Evolutionary conservation across 53 echinoderm and acorn worm genomes (phyloP), one percentile per base, ranked within the genome.

Genomic region (Luidia sarsii): DNA sequence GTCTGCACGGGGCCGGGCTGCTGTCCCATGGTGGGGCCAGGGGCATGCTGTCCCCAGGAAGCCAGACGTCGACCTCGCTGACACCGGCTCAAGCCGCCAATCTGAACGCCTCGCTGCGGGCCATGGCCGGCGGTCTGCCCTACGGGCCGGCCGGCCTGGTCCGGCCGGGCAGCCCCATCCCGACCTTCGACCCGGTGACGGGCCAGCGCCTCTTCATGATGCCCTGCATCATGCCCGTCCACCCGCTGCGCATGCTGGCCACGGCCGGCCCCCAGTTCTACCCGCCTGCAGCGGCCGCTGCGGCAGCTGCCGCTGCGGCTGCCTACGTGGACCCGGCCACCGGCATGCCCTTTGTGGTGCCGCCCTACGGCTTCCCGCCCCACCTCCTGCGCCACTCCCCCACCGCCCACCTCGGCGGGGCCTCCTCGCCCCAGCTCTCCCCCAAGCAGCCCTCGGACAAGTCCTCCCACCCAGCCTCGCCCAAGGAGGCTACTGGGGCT

Each of bases 121-220:
- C 82, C 33, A 50, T 91, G 22, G 65, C 89, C 0, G 66, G 86
- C 23, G 66, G 86, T 22, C 83, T 82, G 11, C 52, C 87, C 16
- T 81, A 69, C 48, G 39, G 57, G 19, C 74, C 64, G 20, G 75
- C 80, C 29, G 63, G 83, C 3, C 62, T 92, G 69, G 82, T 90
- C 28, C 87, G 95, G 36, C 75, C 92, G 4, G 87, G 90, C 3
- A 90, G 95, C 84, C 95, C 95, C 25, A 87, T 92, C 65, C 95
- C 87, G 34, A 69, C 63, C 16, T 81, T 95, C 16, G 95, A 95
- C 82, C 92, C 93, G 2, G 82, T 69, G 70, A 93, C 93, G 1
- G 97, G 97, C 20, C 86, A 91, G 72, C 75, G 92, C 48, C 18
- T 94, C 29, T 57, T 87, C 66, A 81, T 88, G 43, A 75, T 93